phyloP scores from a whole-genome alignment of 2,797 vertebrate species.

The Sibirionetta formosa region DNA sequence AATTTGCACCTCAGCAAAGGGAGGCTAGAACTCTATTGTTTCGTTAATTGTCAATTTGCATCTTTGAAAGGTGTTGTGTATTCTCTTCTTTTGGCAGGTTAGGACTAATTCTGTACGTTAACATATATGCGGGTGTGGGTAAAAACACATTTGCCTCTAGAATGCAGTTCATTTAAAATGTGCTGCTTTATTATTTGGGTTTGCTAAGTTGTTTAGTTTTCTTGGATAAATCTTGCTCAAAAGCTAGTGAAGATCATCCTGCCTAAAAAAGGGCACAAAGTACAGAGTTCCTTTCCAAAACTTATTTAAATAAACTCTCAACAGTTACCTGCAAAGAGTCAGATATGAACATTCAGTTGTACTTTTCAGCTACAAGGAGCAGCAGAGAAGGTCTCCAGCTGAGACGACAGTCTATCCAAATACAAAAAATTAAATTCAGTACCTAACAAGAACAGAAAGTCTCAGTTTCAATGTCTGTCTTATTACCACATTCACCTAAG shows the following conservation, averaged over 20 bases:
- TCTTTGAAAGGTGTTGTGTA: constrained; percentile 85
- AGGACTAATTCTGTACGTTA: constrained; percentile 82
- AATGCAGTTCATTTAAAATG: constrained; percentile 54
- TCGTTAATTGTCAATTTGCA: constrained; percentile 88
- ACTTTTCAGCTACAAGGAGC: neutral
- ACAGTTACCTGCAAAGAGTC: neutral
- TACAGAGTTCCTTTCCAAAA: neutral
- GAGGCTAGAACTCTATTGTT: constrained; percentile 83
- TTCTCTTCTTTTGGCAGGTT: constrained; percentile 82
- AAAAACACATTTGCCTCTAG: constrained; percentile 50
- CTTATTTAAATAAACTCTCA: constrained; percentile 8
- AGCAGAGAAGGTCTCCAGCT: neutral
- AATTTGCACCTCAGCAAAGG: constrained; percentile 86
- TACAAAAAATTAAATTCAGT: neutral
- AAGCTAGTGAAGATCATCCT: neutral
- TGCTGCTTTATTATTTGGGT: constrained; percentile 37
- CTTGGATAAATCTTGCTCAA: constrained; percentile 23
- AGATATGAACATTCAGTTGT: neutral
- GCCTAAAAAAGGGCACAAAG: neutral
- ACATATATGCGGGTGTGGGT: constrained; percentile 48
- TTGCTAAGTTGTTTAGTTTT: constrained; percentile 53
- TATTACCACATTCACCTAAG: neutral
- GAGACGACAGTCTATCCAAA: neutral
- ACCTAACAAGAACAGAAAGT: neutral
- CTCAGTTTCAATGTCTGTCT: neutral